Evolutionary conservation across 2,888 invertebrate species (phyloP).

Genomic region (Eustalomyia histrio): DNA sequence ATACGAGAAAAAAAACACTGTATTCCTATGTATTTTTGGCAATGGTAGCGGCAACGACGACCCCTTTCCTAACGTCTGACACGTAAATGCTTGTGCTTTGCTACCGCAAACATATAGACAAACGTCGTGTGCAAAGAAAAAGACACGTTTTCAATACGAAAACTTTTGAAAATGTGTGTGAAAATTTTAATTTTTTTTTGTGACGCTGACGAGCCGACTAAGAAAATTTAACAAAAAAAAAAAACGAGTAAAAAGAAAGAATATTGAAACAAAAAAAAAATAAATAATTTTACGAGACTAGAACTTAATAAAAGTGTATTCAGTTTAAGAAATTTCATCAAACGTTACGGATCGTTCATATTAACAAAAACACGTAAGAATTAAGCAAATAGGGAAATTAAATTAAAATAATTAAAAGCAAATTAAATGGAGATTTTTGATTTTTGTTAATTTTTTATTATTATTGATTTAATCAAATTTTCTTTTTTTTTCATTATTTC

Average conservation of each 20-base stretch:
- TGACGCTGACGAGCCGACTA: conserved; percentile 41
- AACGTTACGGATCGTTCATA: conserved; percentile 71
- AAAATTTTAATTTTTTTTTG: conserved; percentile 49
- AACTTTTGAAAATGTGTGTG: conserved; percentile 62
- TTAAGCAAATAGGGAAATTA: neutral
- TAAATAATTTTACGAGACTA: conserved; percentile 68
- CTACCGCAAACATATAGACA: conserved; percentile 61
- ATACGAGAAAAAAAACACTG: conserved; percentile 7
- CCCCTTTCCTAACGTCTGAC: conserved; percentile 21
- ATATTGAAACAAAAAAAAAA: conserved; percentile 26
- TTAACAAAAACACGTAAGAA: conserved; percentile 66
- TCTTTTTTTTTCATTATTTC: conserved; percentile 69
- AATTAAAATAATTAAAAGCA: conserved; percentile 8
- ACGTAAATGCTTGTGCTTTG: neutral
- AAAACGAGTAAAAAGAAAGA: conserved; percentile 64
- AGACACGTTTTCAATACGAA: conserved; percentile 35
- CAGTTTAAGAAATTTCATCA: conserved; percentile 77
- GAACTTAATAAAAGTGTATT: conserved; percentile 78
- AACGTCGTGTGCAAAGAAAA: conserved; percentile 65
- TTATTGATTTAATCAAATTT: neutral
- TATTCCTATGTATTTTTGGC: conserved; percentile 74
- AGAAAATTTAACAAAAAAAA: conserved; percentile 70
- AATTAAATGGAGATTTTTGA: no score
- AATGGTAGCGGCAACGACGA: conserved; percentile 70
- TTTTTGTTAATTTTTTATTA: neutral